These are phyloP conservation scores for Zaprionus camerounensis DNA, from an alignment of 1,140 invertebrate species.

Conservation along the genomic window DNA sequence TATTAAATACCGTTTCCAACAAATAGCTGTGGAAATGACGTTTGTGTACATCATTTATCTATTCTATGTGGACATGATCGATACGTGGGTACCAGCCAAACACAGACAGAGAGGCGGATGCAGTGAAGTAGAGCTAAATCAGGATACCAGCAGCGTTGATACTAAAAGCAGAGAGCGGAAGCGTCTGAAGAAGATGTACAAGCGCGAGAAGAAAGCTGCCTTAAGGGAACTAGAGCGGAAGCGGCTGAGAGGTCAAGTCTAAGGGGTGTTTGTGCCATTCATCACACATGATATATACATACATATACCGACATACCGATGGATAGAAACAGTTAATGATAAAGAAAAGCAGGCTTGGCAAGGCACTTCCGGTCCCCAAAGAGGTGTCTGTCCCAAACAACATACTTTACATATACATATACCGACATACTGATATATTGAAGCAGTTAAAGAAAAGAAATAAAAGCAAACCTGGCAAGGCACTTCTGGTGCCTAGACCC, in stretches of 20 bases:
- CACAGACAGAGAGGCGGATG: conserved; percentile 11
- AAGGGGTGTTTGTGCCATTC: neutral
- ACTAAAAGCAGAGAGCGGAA: conserved; percentile 31
- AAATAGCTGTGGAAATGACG: conserved; percentile 70
- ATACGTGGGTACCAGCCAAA: conserved; percentile 20
- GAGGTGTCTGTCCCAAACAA: too few relatives aligned
- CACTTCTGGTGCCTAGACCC: neutral
- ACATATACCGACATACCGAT: neutral
- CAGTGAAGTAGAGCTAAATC: neutral
- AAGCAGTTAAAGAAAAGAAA: neutral
- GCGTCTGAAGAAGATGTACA: conserved; percentile 26
- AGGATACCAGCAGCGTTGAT: neutral
- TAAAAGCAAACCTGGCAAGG: conserved; percentile 19
- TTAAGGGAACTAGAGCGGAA: conserved; percentile 32
- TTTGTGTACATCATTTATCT: conserved; percentile 68
- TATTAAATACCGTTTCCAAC: too few relatives aligned
- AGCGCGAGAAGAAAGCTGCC: conserved; percentile 28
- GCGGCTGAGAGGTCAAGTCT: conserved; percentile 2
- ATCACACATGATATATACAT: neutral
- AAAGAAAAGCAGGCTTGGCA: conserved; percentile 21
- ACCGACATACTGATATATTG: neutral
- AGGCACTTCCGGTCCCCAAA: neutral
- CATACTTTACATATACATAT: too few relatives aligned
- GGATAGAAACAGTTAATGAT: neutral
- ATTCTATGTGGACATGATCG: conserved; percentile 54